Evolutionary conservation across 2,113 vertebrate genomes (phyloP).

Genomic region (Halcyon senegalensis): DNA sequence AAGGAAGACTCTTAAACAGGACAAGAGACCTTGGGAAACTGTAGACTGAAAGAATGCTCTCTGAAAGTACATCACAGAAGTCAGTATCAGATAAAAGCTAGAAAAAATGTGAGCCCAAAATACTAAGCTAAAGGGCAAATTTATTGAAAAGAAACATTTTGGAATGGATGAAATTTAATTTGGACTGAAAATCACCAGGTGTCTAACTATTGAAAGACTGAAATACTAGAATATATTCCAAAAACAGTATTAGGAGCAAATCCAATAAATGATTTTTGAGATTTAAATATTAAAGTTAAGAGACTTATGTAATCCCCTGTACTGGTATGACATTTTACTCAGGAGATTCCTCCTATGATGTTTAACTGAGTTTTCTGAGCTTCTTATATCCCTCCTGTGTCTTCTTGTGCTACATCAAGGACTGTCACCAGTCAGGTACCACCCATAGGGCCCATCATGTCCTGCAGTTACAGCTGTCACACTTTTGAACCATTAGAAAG

Average conservation of each 20-base stretch:
- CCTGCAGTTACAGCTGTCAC: not conserved
- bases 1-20: not conserved
- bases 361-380: not conserved
- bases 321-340: not conserved
- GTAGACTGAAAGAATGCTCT: not conserved
- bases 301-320: not conserved
- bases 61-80: not conserved
- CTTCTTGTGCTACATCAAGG: not conserved
- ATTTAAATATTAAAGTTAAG: not conserved
- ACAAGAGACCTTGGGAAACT: not conserved
- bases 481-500: not conserved
- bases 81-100: not conserved
- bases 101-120: not conserved
- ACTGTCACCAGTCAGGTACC: not conserved
- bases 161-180: not conserved
- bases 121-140: not conserved
- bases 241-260: not conserved
- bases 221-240: not conserved
- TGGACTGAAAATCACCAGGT: not conserved
- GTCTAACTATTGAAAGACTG: not conserved
- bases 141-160: not conserved
- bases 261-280: not conserved
- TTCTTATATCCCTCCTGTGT: not conserved
- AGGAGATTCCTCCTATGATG: not conserved
- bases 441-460: not conserved